These are phyloP conservation scores for Stegophylla sp. DNA, from an alignment of 2,888 invertebrate genomes.

Conservation along the genomic window DNA sequence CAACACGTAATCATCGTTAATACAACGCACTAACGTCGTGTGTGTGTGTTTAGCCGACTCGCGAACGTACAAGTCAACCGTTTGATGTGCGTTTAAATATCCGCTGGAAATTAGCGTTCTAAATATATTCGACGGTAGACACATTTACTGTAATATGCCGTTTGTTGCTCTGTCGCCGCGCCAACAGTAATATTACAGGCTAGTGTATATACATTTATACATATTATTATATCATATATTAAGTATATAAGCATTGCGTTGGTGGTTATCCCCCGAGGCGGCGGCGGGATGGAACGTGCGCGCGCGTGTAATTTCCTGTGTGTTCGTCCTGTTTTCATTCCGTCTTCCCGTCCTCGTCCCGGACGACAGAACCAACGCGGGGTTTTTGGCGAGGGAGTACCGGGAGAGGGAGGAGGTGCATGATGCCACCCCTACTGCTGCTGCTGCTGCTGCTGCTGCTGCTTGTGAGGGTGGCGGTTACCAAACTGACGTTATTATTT, in stretches of 20 bases:
- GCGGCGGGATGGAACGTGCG: neutral
- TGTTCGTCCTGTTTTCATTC: neutral
- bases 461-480: constrained; percentile 27
- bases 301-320: constrained; percentile 42
- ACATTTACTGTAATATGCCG: constrained; percentile 24
- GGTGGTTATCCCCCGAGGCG: neutral
- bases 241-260: too few relatives aligned
- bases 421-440: too few relatives aligned
- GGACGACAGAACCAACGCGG: too few relatives aligned
- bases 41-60: neutral
- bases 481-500: constrained; percentile 52
- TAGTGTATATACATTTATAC: too few relatives aligned
- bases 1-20: neutral
- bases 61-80: constrained; percentile 1
- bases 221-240: too few relatives aligned
- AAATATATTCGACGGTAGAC: constrained; percentile 2
- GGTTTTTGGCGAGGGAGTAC: too few relatives aligned
- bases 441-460: too few relatives aligned
- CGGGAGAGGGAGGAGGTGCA: neutral
- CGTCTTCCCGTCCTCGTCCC: neutral
- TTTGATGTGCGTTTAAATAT: constrained; percentile 41
- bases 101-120: constrained; percentile 26
- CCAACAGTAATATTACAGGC: neutral
- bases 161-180: neutral
- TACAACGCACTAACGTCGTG: neutral